A percentile compares a stretch with the other conserved stretches of the same genome.
These are phyloP conservation scores for Sciurus niger DNA, from an alignment of 2,113 vertebrate species.

Conservation along the genomic window DNA sequence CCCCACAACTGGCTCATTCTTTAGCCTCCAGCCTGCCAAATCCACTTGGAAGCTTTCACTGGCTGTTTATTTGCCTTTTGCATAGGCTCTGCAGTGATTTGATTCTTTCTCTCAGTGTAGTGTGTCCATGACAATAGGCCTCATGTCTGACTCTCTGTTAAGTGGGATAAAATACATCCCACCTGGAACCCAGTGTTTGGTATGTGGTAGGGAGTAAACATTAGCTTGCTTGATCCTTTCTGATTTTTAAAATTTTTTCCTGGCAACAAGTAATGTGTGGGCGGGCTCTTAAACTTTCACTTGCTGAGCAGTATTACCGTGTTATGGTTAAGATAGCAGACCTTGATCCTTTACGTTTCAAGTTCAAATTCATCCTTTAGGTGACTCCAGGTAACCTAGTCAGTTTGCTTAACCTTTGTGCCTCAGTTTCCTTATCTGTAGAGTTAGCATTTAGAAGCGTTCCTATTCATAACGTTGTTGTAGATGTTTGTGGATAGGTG, in stretches of 20 bases:
- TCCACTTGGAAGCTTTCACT: neutral
- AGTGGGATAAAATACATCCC: neutral
- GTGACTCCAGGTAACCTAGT: neutral
- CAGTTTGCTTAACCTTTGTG: neutral
- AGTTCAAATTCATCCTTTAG: neutral
- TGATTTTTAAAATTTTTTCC: neutral
- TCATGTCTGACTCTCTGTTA: slow-evolving; percentile 15
- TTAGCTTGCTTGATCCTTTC: neutral
- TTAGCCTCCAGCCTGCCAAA: neutral
- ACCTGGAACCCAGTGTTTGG: neutral
- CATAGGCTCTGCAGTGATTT: neutral
- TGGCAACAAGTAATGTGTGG: neutral
- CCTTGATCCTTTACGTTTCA: neutral
- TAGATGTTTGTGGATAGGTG: slow-evolving; percentile 9
- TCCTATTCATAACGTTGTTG: neutral
- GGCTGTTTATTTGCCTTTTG: neutral
- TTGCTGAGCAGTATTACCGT: neutral
- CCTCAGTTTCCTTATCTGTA: neutral
- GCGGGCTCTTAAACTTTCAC: neutral
- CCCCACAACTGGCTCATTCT: neutral
- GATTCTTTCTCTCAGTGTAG: neutral
- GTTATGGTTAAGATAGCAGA: neutral
- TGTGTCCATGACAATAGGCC: neutral
- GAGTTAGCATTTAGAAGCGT: neutral
- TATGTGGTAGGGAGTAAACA: neutral